These are phyloP conservation scores for Eretmocerus hayati DNA, from an alignment of 2,888 invertebrate species.

Conservation along the genomic window DNA sequence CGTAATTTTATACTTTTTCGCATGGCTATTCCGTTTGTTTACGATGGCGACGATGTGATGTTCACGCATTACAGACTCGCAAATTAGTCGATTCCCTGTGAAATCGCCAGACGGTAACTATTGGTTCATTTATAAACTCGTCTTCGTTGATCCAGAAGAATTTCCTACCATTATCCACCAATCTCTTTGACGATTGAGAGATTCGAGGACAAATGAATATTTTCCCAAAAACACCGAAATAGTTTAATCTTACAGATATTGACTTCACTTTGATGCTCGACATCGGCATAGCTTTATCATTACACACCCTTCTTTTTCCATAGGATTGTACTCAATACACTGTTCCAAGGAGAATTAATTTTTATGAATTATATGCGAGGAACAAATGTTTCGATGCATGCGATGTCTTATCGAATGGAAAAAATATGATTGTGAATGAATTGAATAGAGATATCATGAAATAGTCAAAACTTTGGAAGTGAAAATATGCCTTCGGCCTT, in stretches of 20 bases:
- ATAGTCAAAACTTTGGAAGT: conserved; percentile 22
- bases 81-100: no score
- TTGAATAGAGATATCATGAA: conserved; percentile 17
- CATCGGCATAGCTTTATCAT: conserved; percentile 18
- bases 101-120: no score
- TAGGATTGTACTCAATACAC: conserved; percentile 15
- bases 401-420: conserved; percentile 15
- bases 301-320: conserved; percentile 17
- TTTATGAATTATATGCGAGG: conserved; percentile 9
- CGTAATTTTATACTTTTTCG: conserved; percentile 23
- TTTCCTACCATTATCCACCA: no score
- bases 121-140: no score
- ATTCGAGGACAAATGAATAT: conserved; percentile 20
- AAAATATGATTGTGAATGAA: conserved; percentile 15
- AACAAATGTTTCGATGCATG: conserved; percentile 13
- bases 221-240: conserved; percentile 15
- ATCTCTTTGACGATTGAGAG: no score
- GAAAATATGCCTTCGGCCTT: conserved; percentile 14
- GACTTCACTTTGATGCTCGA: conserved; percentile 19
- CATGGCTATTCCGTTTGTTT: conserved; percentile 12
- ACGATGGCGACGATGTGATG: conserved; percentile 8
- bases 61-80: conserved; percentile 9
- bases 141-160: no score
- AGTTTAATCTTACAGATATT: conserved; percentile 21
- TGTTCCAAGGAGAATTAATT: conserved; percentile 13